phyloP scores from a whole-genome alignment of 2,888 invertebrate genomes.

The Boloria euphrosyne region DNA sequence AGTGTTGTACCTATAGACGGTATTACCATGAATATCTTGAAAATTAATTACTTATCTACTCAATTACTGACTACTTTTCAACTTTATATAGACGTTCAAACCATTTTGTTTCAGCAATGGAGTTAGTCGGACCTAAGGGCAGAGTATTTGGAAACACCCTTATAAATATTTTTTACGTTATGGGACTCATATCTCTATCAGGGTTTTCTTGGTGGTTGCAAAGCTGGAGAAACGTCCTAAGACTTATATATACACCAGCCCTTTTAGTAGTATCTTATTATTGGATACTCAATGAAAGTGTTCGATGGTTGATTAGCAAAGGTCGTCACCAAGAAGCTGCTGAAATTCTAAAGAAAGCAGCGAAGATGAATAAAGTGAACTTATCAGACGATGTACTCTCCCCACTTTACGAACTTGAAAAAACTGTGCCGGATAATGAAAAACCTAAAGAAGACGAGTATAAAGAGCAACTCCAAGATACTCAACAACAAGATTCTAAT shows the following conservation, averaged over 20 bases:
- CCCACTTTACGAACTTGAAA: constrained; percentile 60
- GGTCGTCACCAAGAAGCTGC: constrained; percentile 85
- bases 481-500: constrained; percentile 52
- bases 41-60: too few relatives aligned
- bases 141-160: constrained; percentile 89
- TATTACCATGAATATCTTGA: too few relatives aligned
- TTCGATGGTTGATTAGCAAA: constrained; percentile 89
- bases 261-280: constrained; percentile 85
- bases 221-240: constrained; percentile 86
- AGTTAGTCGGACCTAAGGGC: constrained; percentile 89
- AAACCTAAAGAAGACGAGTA: constrained; percentile 39
- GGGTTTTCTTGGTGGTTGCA: constrained; percentile 85
- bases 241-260: constrained; percentile 87
- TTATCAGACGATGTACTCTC: constrained; percentile 68
- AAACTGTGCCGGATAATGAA: constrained; percentile 39
- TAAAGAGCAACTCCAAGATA: constrained; percentile 31
- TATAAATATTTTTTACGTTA: constrained; percentile 86
- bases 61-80: too few relatives aligned
- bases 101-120: constrained; percentile 83
- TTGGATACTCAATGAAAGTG: constrained; percentile 88
- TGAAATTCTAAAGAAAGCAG: constrained; percentile 84
- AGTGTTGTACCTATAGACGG: too few relatives aligned
- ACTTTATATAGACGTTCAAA: too few relatives aligned
- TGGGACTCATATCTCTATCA: constrained; percentile 87
- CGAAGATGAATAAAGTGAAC: constrained; percentile 83